Base-by-base conservation (phyloP, 2,888 invertebrate genomes). In the Sphaerophoria taeniata region DNA sequence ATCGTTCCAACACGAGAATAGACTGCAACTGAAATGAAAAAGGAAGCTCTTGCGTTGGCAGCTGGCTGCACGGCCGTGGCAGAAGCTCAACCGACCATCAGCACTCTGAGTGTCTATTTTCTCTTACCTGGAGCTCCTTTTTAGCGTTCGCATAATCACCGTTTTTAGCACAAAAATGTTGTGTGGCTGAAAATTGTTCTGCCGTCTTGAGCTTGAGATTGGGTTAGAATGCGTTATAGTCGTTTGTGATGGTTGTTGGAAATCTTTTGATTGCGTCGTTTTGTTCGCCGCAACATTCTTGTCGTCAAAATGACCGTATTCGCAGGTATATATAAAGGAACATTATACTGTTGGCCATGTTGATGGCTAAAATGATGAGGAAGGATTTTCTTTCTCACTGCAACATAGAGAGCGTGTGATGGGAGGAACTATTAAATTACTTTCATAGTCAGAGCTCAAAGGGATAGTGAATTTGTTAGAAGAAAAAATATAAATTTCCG, bases 181-280 rank as follows among this genome's bases (percentile, higher is more conserved):
- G 67, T 80, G 84, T 69, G 47, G 74, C 81, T 56, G 39, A 81
- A 39, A 81, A 77, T 81, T 76, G 80, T 76, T 72, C 72, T 79
- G 65, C 78, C 78, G 70, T 71, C 74, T 43, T 60, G 58, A 63
- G 69, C 65, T 51, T 36, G 47, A 77, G 85, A 85, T 85, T 85
- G 74, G 34, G 53, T 76, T 76, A 85, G 85, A 85, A 85, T 76
- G 77, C 81, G 81, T 81, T 85, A 77, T 24, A 24, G 24, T 24
- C 24, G 24, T 24, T 24, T 24, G 81, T 81, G 81, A 76, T 85
- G 85, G 85, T 81, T 76, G 84, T 75, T 74, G 81, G 70, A 63
- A 72, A 39, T 61, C 58, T 31, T 39, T 49, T 67, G 73, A 14
- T 58, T 14, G 39, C 14, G 16, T 24, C 39, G 58, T 24, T 73